These are phyloP conservation scores for Callyntrura sp. DNA, from an alignment of 2,888 invertebrate genomes.

Conservation along the genomic window DNA sequence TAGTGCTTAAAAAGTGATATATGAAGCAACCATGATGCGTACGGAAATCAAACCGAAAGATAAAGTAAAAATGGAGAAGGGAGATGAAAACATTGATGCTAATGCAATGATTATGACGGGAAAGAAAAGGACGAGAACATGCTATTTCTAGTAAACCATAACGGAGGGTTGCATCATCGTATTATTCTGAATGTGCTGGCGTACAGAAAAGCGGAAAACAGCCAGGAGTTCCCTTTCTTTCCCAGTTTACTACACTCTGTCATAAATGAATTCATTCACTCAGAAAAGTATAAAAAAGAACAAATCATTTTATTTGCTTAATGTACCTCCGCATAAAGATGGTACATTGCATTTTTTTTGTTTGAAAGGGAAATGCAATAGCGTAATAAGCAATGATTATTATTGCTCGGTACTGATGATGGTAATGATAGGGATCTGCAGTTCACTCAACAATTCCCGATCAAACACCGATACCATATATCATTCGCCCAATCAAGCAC, in stretches of 20 bases:
- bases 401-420: conserved; percentile 2
- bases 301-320: no score
- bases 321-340: not conserved
- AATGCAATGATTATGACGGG: conserved; percentile 62
- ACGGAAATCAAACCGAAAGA: conserved; percentile 34
- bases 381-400: conserved; percentile 52
- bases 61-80: conserved; percentile 4
- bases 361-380: conserved; percentile 35
- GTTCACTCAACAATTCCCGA: conserved; percentile 45
- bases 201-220: not conserved
- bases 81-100: conserved; percentile 48
- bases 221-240: not conserved
- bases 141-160: no score
- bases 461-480: conserved; percentile 71
- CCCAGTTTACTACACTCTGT: not conserved
- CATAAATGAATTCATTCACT: conserved; percentile 9
- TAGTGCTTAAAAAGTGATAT: not conserved
- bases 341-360: not conserved
- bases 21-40: not conserved
- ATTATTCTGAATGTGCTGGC: not conserved
- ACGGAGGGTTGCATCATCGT: not conserved
- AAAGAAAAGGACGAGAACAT: not conserved
- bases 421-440: conserved; percentile 39
- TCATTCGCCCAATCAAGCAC: conserved; percentile 35
- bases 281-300: not conserved